These are phyloP conservation scores for Malurus melanocephalus DNA, from an alignment of 2,113 vertebrate species.

Conservation along the genomic window DNA sequence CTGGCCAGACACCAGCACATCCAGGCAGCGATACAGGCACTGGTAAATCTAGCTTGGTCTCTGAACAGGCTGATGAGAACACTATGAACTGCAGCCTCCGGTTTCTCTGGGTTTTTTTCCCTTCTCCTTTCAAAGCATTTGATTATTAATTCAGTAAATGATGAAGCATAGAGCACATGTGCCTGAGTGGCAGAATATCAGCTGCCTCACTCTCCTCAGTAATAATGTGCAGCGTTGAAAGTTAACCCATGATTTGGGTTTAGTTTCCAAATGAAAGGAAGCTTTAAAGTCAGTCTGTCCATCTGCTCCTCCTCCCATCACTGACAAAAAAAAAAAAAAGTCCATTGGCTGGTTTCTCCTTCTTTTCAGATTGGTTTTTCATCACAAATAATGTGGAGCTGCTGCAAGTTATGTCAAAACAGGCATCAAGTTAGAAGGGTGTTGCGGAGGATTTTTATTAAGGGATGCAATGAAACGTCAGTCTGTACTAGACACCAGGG, in stretches of 20 bases:
- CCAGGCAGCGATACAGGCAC: fast-evolving
- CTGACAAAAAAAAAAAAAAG: not conserved
- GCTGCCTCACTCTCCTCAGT: not conserved
- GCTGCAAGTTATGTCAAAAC: not conserved
- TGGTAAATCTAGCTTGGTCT: not conserved
- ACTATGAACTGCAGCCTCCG: not conserved
- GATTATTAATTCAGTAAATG: slow-evolving; percentile 11
- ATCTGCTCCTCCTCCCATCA: not conserved
- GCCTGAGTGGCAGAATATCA: not conserved
- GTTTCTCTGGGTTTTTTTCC: not conserved
- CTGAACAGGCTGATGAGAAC: not conserved
- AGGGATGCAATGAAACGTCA: not conserved
- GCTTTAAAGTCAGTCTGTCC: not conserved
- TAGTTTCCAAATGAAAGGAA: not conserved
- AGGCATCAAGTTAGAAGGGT: not conserved
- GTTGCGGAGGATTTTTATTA: not conserved
- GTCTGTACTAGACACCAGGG: not conserved
- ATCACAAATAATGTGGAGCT: not conserved
- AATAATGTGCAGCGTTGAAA: not conserved
- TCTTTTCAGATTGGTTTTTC: not conserved
- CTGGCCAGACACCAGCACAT: not conserved
- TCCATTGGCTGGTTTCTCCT: not conserved
- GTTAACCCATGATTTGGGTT: not conserved
- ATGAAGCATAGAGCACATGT: not conserved
- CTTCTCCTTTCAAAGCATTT: not conserved